These are phyloP conservation scores for Melanostigma gelatinosum DNA, from an alignment of 2,113 vertebrate species.

Conservation along the genomic window DNA sequence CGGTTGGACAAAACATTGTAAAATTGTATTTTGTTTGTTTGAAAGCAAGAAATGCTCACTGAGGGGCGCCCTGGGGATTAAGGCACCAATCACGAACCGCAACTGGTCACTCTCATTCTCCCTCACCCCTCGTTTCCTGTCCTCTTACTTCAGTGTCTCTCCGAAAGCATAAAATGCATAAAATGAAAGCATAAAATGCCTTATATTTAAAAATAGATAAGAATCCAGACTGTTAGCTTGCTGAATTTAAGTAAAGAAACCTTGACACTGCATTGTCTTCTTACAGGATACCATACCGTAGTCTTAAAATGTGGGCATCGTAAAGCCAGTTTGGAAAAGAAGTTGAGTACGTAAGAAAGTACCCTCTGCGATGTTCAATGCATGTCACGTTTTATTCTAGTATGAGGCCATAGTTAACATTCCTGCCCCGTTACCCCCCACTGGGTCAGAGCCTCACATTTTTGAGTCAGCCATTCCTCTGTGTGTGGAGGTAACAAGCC, in stretches of 20 bases:
- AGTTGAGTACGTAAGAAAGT: background rate
- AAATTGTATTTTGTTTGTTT: background rate
- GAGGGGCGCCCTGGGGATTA: background rate
- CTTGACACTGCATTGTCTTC: background rate
- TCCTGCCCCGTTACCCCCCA: slow-evolving; percentile 53
- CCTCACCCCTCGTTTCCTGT: background rate
- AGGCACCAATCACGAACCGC: background rate
- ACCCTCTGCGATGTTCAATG: background rate
- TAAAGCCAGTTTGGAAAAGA: background rate
- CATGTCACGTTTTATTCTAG: slow-evolving; percentile 43
- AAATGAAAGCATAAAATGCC: background rate
- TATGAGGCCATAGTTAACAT: slow-evolving; percentile 58
- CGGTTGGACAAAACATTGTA: background rate
- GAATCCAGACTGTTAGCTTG: background rate
- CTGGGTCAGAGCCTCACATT: slow-evolving; percentile 55
- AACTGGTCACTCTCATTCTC: background rate
- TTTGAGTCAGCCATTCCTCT: slow-evolving; percentile 79
- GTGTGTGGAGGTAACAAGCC: slow-evolving; percentile 76
- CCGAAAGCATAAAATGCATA: background rate
- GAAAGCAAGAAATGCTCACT: background rate
- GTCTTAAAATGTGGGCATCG: background rate
- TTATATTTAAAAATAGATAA: background rate
- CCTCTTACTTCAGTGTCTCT: background rate
- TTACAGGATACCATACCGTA: background rate
- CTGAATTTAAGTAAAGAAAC: background rate